These are phyloP conservation scores for Eubasilissa regina DNA, from an alignment of 1,140 invertebrate genomes.

Conservation along the genomic window DNA sequence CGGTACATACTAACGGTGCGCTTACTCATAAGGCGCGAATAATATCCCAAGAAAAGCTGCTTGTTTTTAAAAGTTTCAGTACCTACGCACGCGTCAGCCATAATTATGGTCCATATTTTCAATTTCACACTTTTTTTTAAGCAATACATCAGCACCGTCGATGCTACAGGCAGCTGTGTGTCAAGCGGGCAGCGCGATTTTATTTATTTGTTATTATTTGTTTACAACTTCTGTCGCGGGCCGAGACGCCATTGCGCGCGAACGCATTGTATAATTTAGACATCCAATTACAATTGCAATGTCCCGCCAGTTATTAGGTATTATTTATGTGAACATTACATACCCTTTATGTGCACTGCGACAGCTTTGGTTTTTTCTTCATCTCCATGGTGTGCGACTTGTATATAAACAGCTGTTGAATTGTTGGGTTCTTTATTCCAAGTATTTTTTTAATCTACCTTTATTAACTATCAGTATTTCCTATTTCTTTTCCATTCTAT, in stretches of 20 bases:
- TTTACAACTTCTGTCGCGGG: conserved; percentile 16
- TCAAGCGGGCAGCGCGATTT: not conserved
- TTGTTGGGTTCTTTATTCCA: no score
- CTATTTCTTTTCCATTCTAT: no score
- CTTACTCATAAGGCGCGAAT: not conserved
- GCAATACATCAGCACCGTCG: not conserved
- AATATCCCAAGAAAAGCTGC: not conserved
- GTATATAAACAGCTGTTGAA: no score
- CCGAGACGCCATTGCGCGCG: not conserved
- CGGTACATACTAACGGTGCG: no score
- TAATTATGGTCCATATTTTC: not conserved
- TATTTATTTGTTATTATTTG: not conserved
- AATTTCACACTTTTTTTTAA: not conserved
- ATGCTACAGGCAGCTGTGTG: not conserved
- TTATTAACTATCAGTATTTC: no score
- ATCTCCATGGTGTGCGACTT: not conserved
- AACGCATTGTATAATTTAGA: conserved; percentile 23
- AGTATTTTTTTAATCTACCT: no score
- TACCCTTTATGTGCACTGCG: conserved; percentile 6
- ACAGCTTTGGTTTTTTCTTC: not conserved
- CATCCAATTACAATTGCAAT: conserved; percentile 34
- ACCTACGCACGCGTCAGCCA: not conserved
- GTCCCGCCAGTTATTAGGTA: conserved; percentile 31
- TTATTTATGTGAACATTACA: conserved; percentile 35
- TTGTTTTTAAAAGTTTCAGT: not conserved